Conservation (phyloP, 2,888 invertebrate species). For the Miltochrista miniata region DNA sequence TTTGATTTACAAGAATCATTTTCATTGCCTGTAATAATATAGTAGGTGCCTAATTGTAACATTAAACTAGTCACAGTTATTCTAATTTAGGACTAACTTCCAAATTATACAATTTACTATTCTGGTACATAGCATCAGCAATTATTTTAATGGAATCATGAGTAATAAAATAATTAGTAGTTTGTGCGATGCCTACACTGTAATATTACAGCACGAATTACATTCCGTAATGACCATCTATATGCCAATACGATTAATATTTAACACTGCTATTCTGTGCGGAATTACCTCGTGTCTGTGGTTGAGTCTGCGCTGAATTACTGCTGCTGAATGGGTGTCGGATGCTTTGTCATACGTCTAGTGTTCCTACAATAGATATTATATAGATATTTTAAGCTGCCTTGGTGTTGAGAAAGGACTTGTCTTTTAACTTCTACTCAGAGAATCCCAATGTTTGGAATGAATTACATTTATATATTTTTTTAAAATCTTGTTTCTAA, state of each 20-base stretch:
- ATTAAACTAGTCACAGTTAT: no score
- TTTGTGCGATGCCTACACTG: constrained; percentile 51
- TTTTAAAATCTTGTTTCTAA: no score
- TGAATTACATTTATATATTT: no score
- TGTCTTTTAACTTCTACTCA: neutral
- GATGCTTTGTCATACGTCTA: constrained; percentile 53
- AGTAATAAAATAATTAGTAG: constrained; percentile 60
- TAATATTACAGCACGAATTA: constrained; percentile 61
- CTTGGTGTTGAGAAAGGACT: no score
- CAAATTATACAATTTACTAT: no score
- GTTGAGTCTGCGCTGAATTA: constrained; percentile 73
- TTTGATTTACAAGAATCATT: no score
- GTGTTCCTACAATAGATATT: constrained; percentile 26
- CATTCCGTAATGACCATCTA: constrained; percentile 68
- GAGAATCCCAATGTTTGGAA: neutral
- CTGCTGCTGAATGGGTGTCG: constrained; percentile 66
- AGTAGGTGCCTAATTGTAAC: no score
- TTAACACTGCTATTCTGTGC: constrained; percentile 74
- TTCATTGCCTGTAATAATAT: no score
- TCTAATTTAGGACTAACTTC: no score
- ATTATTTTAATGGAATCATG: constrained; percentile 27
- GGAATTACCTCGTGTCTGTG: constrained; percentile 72
- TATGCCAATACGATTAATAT: constrained; percentile 79
- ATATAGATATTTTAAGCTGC: neutral
- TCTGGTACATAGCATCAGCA: no score